Evolutionary conservation across 2,888 invertebrate genomes (phyloP), one percentile per base, ranked within the genome.

Genomic region (Cistogaster globosa): DNA sequence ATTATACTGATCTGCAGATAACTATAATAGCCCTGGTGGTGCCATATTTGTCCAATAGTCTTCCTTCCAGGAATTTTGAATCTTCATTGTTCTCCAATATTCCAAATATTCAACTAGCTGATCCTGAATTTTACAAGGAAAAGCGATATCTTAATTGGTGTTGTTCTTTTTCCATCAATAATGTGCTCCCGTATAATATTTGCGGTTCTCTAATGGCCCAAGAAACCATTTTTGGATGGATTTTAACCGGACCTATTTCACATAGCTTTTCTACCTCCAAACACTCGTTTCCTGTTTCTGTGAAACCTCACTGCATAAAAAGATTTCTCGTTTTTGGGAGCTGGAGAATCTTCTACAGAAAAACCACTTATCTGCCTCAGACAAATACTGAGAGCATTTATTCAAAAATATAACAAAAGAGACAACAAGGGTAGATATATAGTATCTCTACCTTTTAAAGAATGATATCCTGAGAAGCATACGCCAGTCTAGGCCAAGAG

Each of bases 221-320:
- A 53, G 77, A 78, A 53, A 78, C 69, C n/a, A 60, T 78, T 11
- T 78, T 78, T 42, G 69, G 78, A 14, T 79, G 71, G 62, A 71
- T 79, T 51, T 63, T 69, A 16, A 62, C 69, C 4, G 62, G 62
- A 0, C 62, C 78, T 14, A 9, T 60, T 57, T 20, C 67, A 38
- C 18, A 12, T 18, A 60, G 16, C 45, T 55, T 26, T 42, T 5
- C 42, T 9, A 9, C 9, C 7, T 8, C 0, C 2, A 20, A 20
- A n/a, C 45, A 14, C 0, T 65, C 9, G 26, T 65, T 16, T 75
- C n/a, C 75, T 14, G n/a, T n/a, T n/a, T n/a, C n/a, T n/a, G n/a
- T n/a, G n/a, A n/a, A n/a, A n/a, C n/a, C n/a, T n/a, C n/a, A 26
- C 26, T 26, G 4, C 26, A 26, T 26, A 4, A 26, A 26, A 4